phyloP scores from a whole-genome alignment of 2,113 vertebrate species.

The Enhydra lutris region DNA sequence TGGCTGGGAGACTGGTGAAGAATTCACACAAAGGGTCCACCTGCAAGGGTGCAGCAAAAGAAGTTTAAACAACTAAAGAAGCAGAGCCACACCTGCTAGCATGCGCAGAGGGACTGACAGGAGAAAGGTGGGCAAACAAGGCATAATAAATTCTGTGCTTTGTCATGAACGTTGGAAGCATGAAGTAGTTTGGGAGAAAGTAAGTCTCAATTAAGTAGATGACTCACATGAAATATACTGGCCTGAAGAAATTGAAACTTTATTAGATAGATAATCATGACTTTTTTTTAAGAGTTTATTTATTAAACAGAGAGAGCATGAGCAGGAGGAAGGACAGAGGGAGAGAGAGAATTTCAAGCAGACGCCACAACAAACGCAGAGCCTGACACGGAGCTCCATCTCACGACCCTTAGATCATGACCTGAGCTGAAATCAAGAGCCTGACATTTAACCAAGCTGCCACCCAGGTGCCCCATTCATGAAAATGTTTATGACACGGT shows the following conservation, averaged over 20 bases:
- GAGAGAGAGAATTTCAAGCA: background rate
- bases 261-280: background rate
- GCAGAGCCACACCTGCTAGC: background rate
- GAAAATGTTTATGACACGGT: background rate
- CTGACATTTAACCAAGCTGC: background rate
- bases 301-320: background rate
- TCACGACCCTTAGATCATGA: background rate
- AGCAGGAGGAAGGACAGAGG: background rate
- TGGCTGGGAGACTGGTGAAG: background rate
- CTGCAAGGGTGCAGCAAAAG: background rate
- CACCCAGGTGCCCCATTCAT: background rate
- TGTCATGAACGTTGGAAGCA: background rate
- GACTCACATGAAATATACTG: background rate
- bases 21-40: background rate
- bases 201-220: background rate
- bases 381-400: too few species aligned
- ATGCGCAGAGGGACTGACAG: background rate
- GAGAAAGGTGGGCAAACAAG: background rate
- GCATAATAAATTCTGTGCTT: background rate
- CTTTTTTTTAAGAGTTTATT: background rate
- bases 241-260: background rate
- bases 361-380: background rate
- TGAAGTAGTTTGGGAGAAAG: background rate
- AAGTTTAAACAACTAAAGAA: background rate
- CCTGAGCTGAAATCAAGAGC: background rate